phyloP scores from a whole-genome alignment of 2,888 invertebrate genomes.

The Cepaea hortensis region DNA sequence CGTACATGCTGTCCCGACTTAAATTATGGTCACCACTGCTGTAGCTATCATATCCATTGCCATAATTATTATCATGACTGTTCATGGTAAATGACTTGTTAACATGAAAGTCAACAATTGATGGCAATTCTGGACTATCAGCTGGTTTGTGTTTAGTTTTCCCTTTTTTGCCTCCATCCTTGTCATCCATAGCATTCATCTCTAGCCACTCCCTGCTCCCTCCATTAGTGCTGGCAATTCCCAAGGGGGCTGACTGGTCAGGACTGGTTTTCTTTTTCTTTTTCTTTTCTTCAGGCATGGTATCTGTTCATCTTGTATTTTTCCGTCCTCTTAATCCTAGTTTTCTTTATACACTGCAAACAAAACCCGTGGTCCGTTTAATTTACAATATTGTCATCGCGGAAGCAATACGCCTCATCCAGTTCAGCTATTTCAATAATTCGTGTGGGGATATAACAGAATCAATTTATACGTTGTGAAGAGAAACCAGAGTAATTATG shows the following conservation, averaged over 20 bases:
- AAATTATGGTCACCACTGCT: conserved; percentile 51
- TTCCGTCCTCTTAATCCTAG: neutral
- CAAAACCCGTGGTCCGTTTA: too few species aligned
- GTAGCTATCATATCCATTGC: conserved; percentile 49
- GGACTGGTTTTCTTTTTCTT: conserved; percentile 36
- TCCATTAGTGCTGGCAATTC: conserved; percentile 32
- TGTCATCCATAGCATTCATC: conserved; percentile 60
- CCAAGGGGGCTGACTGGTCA: neutral
- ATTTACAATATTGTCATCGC: too few species aligned
- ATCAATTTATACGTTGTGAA: too few species aligned
- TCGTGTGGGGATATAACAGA: neutral
- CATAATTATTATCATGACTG: conserved; percentile 52
- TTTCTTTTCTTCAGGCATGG: conserved; percentile 48
- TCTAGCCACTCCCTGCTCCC: conserved; percentile 50
- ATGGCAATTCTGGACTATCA: conserved; percentile 58
- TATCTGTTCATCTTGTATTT: conserved; percentile 7
- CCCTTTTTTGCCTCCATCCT: conserved; percentile 56
- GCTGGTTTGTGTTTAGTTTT: conserved; percentile 53
- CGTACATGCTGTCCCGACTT: conserved; percentile 60
- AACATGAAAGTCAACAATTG: conserved; percentile 58
- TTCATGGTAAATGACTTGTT: conserved; percentile 40
- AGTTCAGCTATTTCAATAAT: conserved; percentile 1
- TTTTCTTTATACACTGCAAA: neutral
- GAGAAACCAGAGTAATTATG: too few species aligned
- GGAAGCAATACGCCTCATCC: neutral